Conservation (phyloP, 1,140 invertebrate genomes). For the Lepidurus apus region DNA sequence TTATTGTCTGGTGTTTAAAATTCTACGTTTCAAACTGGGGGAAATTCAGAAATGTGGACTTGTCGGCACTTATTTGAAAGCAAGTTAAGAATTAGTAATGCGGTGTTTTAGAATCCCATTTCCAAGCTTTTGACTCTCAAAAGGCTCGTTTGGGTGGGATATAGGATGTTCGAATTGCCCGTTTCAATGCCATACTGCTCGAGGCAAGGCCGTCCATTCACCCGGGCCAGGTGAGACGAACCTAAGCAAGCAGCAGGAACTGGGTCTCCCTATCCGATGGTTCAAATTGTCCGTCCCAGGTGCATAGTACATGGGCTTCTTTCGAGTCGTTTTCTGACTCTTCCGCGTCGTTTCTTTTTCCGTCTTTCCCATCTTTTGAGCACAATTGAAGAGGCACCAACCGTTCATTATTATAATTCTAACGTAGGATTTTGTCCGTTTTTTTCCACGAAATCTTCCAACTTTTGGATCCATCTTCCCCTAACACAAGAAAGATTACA, state of each 20-base stretch:
- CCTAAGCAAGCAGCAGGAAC: background rate
- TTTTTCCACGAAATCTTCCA: no score
- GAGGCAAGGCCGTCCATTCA: constrained; percentile 20
- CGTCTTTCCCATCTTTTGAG: background rate
- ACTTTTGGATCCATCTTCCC: no score
- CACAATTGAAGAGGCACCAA: background rate
- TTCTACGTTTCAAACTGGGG: no score
- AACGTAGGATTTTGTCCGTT: no score
- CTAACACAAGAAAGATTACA: no score
- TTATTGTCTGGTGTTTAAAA: no score
- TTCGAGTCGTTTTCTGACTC: background rate
- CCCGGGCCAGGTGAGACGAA: background rate
- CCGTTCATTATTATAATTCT: no score
- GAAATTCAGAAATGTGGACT: background rate
- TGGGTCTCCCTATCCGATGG: background rate
- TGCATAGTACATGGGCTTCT: background rate
- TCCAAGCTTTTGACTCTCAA: background rate
- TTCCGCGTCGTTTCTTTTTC: background rate
- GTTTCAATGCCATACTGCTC: constrained; percentile 14
- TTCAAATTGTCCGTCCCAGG: background rate
- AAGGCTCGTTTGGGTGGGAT: background rate
- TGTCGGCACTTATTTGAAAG: background rate
- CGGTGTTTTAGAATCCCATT: background rate
- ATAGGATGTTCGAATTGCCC: background rate
- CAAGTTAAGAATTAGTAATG: background rate